These are phyloP conservation scores for Phortica variegata DNA, from an alignment of 1,140 invertebrate species.

Conservation along the genomic window DNA sequence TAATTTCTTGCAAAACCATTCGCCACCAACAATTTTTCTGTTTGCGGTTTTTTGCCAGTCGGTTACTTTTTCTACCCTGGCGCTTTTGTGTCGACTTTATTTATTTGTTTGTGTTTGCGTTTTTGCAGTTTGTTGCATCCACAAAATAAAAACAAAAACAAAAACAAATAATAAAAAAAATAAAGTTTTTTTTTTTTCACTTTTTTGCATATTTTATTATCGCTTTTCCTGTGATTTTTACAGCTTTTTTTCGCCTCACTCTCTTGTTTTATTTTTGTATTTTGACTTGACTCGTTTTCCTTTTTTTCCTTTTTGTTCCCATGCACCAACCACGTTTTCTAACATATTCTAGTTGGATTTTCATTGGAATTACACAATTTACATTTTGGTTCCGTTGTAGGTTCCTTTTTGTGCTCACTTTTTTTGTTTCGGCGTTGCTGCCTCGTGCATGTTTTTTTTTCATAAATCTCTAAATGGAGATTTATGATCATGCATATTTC, in stretches of 20 bases:
- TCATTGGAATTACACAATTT: slow-evolving; percentile 41
- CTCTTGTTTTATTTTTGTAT: slow-evolving; percentile 7
- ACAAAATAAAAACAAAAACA: slow-evolving; percentile 1
- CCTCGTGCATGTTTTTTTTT: slow-evolving; percentile 25
- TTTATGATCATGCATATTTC: slow-evolving; percentile 55
- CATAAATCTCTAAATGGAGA: slow-evolving; percentile 55
- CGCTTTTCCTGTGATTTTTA: slow-evolving; percentile 32
- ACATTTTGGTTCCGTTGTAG: too few relatives aligned
- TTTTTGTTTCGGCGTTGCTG: slow-evolving; percentile 17
- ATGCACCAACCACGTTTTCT: slow-evolving; percentile 15
- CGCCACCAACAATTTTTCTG: too few relatives aligned
- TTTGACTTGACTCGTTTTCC: background rate
- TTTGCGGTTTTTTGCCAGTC: too few relatives aligned
- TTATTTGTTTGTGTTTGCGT: too few relatives aligned
- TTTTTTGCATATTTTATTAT: slow-evolving; percentile 2
- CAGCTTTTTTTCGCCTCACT: slow-evolving; percentile 19
- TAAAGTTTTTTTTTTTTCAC: too few relatives aligned
- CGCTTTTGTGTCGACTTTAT: too few relatives aligned
- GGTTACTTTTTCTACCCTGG: too few relatives aligned
- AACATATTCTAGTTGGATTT: slow-evolving; percentile 5
- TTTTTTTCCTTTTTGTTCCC: slow-evolving; percentile 9
- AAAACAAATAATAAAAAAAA: slow-evolving; percentile 21
- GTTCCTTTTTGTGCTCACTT: slow-evolving; percentile 35
- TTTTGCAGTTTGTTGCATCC: too few relatives aligned
- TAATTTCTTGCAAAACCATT: too few relatives aligned